Percentiles rank a stretch among this genome's conserved stretches.
These are phyloP conservation scores for Folsomia candida DNA, from an alignment of 2,888 invertebrate species.

Conservation along the genomic window DNA sequence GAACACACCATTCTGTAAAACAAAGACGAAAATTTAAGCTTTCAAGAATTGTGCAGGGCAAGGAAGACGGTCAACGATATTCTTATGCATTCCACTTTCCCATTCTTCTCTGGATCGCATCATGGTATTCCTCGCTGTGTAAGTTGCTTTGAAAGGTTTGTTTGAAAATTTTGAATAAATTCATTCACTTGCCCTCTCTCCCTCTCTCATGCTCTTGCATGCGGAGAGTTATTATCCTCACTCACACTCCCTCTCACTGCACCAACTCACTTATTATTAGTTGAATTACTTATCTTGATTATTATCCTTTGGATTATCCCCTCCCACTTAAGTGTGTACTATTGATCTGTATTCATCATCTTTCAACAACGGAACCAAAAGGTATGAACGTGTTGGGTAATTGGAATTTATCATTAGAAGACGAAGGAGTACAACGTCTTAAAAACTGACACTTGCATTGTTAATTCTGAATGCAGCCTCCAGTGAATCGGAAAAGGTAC, in stretches of 20 bases:
- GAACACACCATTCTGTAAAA: too few species aligned
- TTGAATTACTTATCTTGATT: slow-evolving; percentile 40
- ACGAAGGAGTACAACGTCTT: neutral
- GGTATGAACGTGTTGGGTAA: neutral
- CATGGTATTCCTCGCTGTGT: too few species aligned
- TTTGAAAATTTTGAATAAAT: neutral
- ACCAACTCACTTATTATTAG: neutral
- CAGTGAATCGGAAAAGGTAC: neutral
- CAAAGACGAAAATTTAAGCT: too few species aligned
- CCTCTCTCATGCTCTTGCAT: too few species aligned
- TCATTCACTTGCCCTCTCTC: neutral
- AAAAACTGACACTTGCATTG: neutral
- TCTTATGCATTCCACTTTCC: too few species aligned
- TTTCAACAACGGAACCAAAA: neutral
- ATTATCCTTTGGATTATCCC: slow-evolving; percentile 19
- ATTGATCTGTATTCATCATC: slow-evolving; percentile 9
- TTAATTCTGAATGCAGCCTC: neutral
- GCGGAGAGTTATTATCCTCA: neutral
- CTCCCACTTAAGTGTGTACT: neutral
- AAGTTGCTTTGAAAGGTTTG: neutral
- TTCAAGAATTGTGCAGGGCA: too few species aligned
- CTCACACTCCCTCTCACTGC: neutral
- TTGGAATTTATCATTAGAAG: neutral
- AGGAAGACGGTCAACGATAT: too few species aligned
- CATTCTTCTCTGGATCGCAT: too few species aligned